These are phyloP conservation scores for Eupithecia centaureata DNA, from an alignment of 2,888 invertebrate species.

Conservation along the genomic window DNA sequence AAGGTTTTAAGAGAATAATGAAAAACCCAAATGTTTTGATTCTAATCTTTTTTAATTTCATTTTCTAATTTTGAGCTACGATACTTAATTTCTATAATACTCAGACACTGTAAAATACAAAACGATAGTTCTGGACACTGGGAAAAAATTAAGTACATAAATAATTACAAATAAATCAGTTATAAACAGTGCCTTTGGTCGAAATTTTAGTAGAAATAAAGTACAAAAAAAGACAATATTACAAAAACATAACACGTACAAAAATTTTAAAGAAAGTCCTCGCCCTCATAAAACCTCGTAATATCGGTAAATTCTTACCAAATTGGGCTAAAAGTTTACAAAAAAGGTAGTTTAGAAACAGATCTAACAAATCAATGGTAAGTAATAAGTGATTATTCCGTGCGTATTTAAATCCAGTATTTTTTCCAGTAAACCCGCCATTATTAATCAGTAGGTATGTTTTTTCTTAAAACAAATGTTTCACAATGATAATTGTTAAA, in stretches of 20 bases:
- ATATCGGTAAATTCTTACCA: neutral
- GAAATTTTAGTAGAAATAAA: slow-evolving; percentile 12
- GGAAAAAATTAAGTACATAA: slow-evolving; percentile 41
- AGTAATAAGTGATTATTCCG: neutral
- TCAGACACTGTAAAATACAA: slow-evolving; percentile 50
- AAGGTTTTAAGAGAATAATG: neutral
- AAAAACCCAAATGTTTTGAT: neutral
- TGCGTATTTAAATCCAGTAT: neutral
- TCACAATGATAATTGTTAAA: neutral
- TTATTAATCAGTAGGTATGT: neutral
- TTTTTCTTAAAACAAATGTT: neutral
- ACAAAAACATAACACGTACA: neutral
- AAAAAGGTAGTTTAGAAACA: neutral
- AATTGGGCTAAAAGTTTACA: neutral
- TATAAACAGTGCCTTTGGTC: slow-evolving; percentile 21
- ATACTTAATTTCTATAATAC: slow-evolving; percentile 50
- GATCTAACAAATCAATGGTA: neutral
- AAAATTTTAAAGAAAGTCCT: neutral
- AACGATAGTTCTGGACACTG: slow-evolving; percentile 22
- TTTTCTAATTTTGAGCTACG: slow-evolving; percentile 13
- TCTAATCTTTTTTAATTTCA: slow-evolving; percentile 2
- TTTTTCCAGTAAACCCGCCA: neutral
- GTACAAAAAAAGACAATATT: neutral
- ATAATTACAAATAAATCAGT: slow-evolving; percentile 12
- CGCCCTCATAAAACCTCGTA: neutral